phyloP scores from a whole-genome alignment of 2,113 vertebrate species.

The Brevimyrus niger region DNA sequence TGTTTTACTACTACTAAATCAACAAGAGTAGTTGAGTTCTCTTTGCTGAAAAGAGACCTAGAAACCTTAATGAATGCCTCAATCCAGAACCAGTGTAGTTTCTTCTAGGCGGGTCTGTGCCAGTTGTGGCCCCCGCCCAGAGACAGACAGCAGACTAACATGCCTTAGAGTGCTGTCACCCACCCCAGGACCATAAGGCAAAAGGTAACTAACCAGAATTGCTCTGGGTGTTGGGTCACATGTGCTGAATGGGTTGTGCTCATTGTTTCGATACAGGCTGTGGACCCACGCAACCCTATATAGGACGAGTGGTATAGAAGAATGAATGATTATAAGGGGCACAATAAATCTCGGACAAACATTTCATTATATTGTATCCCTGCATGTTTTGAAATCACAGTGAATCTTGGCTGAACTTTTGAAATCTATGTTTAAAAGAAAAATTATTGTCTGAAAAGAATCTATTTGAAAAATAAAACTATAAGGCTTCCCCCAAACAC shows the following conservation, averaged over 20 bases:
- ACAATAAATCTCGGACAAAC: neutral
- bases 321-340: neutral
- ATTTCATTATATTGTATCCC: neutral
- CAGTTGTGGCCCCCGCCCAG: neutral
- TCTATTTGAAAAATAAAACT: neutral
- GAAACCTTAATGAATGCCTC: neutral
- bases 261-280: neutral
- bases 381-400: neutral
- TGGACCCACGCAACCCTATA: neutral
- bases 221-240: neutral
- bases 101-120: neutral
- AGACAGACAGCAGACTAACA: neutral
- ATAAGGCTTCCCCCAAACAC: neutral
- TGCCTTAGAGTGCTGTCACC: neutral
- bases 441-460: neutral
- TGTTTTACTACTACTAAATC: too few relatives aligned
- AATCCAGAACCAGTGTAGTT: neutral
- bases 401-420: neutral
- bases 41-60: neutral
- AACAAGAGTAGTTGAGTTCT: too few relatives aligned
- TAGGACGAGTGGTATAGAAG: neutral
- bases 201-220: neutral
- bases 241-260: neutral
- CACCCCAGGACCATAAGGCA: neutral
- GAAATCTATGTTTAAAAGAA: neutral